A percentile compares a stretch with the other conserved stretches of the same genome.
These are phyloP conservation scores for Tetragnatha montana DNA, from an alignment of 2,888 invertebrate species.

Conservation along the genomic window DNA sequence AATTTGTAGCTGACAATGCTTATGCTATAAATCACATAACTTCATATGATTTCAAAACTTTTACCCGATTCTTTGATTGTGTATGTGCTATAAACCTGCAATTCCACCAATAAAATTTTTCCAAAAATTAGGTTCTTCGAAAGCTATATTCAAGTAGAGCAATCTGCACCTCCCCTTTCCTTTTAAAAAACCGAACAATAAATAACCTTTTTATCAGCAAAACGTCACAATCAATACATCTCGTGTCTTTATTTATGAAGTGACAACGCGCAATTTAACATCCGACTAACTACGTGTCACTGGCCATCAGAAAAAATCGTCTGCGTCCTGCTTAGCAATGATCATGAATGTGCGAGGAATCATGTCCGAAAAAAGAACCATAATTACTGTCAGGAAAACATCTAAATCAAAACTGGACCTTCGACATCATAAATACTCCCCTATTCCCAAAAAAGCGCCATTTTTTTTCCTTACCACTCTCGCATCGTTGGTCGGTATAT, in stretches of 20 bases:
- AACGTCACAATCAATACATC: background rate
- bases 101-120: no score
- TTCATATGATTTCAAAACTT: no score
- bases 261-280: constrained; percentile 29
- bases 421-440: constrained; percentile 42
- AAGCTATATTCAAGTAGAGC: background rate
- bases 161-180: background rate
- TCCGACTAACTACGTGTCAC: background rate
- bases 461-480: constrained; percentile 11
- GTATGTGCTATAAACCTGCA: no score
- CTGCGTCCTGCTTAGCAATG: background rate
- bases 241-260: constrained; percentile 20
- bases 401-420: constrained; percentile 38
- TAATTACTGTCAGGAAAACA: constrained; percentile 47
- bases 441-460: background rate
- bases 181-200: background rate
- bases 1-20: no score
- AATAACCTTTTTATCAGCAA: background rate
- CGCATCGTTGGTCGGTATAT: constrained; percentile 31
- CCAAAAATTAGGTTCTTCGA: no score
- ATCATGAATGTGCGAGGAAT: background rate
- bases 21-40: no score
- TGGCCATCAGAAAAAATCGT: background rate
- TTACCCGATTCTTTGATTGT: no score
- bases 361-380: constrained; percentile 19